A percentile compares a stretch with the other conserved stretches of the same genome.
These are phyloP conservation scores for Dendrolimus kikuchii DNA, from an alignment of 1,140 invertebrate species.

Conservation along the genomic window DNA sequence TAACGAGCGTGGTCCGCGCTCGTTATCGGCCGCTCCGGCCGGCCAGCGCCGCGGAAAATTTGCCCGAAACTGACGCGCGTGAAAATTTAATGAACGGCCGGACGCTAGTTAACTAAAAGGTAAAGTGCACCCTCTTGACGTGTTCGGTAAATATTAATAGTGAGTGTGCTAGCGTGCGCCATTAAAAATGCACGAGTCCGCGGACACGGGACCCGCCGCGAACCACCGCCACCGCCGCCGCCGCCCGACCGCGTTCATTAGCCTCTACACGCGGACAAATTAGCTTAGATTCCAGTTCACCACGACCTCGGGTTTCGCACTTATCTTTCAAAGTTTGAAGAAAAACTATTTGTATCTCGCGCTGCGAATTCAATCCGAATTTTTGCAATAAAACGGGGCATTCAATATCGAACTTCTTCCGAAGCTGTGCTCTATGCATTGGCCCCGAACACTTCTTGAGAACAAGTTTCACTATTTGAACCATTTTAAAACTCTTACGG, in stretches of 20 bases:
- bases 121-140: conserved; percentile 72
- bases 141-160: conserved; percentile 72
- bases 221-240: not conserved
- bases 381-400: conserved; percentile 59
- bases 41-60: conserved; percentile 70
- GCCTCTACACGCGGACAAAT: conserved; percentile 41
- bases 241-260: conserved; percentile 40
- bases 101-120: conserved; percentile 72
- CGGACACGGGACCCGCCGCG: conserved; percentile 40
- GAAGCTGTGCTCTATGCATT: conserved; percentile 34
- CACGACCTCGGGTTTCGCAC: conserved; percentile 9
- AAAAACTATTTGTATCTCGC: conserved; percentile 18
- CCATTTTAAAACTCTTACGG: conserved; percentile 67
- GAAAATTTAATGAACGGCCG: conserved; percentile 71
- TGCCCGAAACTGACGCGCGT: conserved; percentile 68
- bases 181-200: conserved; percentile 69
- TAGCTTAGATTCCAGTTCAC: conserved; percentile 33
- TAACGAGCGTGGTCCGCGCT: conserved; percentile 53
- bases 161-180: conserved; percentile 65
- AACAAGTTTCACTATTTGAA: conserved; percentile 60
- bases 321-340: conserved; percentile 1
- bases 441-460: conserved; percentile 49
- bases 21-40: conserved; percentile 55
- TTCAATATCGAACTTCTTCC: conserved; percentile 56
- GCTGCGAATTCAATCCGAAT: conserved; percentile 38